These are phyloP conservation scores for Euschistus heros DNA, from an alignment of 1,140 invertebrate species.

Conservation along the genomic window DNA sequence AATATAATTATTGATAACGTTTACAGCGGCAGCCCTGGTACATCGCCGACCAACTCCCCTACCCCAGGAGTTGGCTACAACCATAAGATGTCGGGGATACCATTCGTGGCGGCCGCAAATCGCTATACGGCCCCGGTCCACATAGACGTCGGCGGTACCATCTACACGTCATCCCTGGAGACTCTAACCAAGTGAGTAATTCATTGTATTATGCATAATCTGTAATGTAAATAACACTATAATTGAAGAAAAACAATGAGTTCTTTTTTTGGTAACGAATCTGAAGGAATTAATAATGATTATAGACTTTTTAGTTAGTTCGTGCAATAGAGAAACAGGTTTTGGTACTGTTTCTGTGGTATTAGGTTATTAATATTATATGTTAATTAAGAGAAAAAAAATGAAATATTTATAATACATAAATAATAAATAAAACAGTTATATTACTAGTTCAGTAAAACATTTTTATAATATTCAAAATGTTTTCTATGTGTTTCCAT, in stretches of 20 bases:
- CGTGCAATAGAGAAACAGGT: too few species aligned
- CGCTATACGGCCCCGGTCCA: slow-evolving; percentile 90
- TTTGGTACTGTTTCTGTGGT: too few species aligned
- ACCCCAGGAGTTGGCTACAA: slow-evolving; percentile 45
- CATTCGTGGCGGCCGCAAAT: slow-evolving; percentile 81
- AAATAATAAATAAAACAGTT: too few species aligned
- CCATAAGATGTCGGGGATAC: slow-evolving; percentile 70
- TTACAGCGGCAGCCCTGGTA: slow-evolving; percentile 44
- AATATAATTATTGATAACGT: not conserved
- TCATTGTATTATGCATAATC: not conserved
- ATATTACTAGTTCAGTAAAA: too few species aligned
- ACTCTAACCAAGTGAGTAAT: slow-evolving; percentile 83
- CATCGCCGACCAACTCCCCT: slow-evolving; percentile 53
- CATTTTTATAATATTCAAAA: too few species aligned
- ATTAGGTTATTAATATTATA: too few species aligned
- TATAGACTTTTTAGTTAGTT: too few species aligned
- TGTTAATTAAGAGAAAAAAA: too few species aligned
- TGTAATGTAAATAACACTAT: not conserved
- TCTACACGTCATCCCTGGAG: slow-evolving; percentile 91
- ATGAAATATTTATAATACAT: too few species aligned
- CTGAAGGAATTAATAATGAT: too few species aligned
- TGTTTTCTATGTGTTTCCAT: too few species aligned
- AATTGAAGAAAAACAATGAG: not conserved
- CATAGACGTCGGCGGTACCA: slow-evolving; percentile 92
- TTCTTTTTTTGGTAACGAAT: too few species aligned